Percentiles rank a stretch among this genome's conserved stretches.
Evolutionary conservation across 2,113 vertebrate genomes (phyloP).

Genomic region (Malurus cyaneus): DNA sequence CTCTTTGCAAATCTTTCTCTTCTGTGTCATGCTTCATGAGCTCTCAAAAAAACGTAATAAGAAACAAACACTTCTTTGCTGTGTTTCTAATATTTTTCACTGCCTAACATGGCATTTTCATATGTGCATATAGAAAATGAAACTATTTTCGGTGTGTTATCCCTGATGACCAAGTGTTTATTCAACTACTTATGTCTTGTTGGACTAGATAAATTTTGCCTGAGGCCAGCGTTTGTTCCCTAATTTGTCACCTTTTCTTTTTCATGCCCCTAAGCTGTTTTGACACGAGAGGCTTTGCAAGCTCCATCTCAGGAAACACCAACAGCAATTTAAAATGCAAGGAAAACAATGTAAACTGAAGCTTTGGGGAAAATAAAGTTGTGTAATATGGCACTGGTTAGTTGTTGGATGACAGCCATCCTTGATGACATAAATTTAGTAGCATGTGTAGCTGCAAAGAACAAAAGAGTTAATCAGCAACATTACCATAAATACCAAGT

Average conservation of each 20-base stretch:
- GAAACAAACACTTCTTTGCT: not conserved
- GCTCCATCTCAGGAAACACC: not conserved
- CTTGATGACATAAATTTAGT: slow-evolving; percentile 47
- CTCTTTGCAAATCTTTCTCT: not conserved
- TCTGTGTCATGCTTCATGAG: not conserved
- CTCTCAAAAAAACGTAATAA: not conserved
- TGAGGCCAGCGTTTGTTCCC: slow-evolving; percentile 8
- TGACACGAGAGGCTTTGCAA: slow-evolving; percentile 4
- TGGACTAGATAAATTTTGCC: slow-evolving; percentile 4
- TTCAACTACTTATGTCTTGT: not conserved
- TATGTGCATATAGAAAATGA: not conserved
- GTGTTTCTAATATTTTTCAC: not conserved
- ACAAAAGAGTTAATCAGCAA: slow-evolving; percentile 49
- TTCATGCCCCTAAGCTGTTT: slow-evolving; percentile 38
- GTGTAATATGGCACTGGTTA: slow-evolving; percentile 45
- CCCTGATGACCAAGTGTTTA: not conserved
- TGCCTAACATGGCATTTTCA: not conserved
- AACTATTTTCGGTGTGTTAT: not conserved
- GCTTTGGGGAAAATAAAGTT: slow-evolving; percentile 50
- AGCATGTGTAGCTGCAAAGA: not conserved
- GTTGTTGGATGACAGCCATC: slow-evolving; percentile 23
- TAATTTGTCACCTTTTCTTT: slow-evolving; percentile 37
- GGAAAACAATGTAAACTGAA: slow-evolving; percentile 34
- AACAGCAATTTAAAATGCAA: not conserved
- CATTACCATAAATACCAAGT: not conserved